Percentiles rank a stretch among this genome's conserved stretches.
Conservation (phyloP, 2,113 vertebrate genomes). For the Chionomys nivalis region DNA sequence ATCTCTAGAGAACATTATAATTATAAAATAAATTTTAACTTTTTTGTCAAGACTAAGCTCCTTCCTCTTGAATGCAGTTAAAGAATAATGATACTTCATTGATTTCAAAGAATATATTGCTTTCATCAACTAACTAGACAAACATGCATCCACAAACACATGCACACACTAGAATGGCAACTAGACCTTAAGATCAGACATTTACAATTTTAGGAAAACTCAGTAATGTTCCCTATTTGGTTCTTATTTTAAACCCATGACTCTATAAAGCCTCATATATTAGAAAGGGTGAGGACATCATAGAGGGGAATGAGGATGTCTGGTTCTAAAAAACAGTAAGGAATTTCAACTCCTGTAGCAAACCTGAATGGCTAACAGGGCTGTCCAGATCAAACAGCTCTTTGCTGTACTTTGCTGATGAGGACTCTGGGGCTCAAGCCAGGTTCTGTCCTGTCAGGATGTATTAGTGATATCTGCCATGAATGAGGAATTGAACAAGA, state of each 20-base stretch:
- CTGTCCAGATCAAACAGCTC: background rate
- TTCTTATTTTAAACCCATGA: slow-evolving; percentile 21
- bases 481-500: background rate
- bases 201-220: background rate
- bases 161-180: background rate
- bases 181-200: background rate
- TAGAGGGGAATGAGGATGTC: background rate
- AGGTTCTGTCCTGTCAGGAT: background rate
- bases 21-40: background rate
- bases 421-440: background rate
- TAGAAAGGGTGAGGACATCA: background rate
- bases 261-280: background rate
- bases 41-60: background rate
- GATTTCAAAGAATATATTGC: background rate
- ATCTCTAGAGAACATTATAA: background rate
- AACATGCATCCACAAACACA: background rate
- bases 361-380: background rate
- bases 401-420: background rate
- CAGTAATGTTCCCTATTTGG: background rate
- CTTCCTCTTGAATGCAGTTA: background rate
- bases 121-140: background rate
- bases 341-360: background rate
- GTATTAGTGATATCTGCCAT: slow-evolving; percentile 40
- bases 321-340: background rate
- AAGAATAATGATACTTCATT: background rate